Conservation (phyloP, 2,888 invertebrate species). For the Papilio gigon region DNA sequence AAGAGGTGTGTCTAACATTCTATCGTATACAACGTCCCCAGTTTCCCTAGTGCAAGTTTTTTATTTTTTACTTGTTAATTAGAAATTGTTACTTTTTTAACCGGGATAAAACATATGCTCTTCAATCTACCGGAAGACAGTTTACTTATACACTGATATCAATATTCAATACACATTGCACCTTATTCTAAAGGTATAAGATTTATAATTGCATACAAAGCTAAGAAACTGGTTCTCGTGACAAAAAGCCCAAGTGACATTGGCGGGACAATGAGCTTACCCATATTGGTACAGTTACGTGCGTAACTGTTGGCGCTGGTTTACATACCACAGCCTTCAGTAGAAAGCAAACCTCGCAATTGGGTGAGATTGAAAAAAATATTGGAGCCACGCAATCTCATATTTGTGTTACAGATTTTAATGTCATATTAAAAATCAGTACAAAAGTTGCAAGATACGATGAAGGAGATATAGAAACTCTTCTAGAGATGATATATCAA, state of each 20-base stretch:
- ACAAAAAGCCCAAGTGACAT: conserved; percentile 37
- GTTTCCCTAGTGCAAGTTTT: neutral
- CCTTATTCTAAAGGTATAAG: neutral
- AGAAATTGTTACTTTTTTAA: neutral
- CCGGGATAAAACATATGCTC: neutral
- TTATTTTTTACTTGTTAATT: neutral
- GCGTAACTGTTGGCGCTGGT: conserved; percentile 36
- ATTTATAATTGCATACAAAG: neutral
- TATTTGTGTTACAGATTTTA: neutral
- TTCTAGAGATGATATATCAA: no score
- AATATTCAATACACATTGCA: neutral
- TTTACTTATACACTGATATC: conserved; percentile 7
- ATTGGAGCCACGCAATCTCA: conserved; percentile 6
- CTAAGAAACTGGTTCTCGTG: conserved; percentile 30
- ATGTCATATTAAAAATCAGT: neutral
- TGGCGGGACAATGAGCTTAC: conserved; percentile 37
- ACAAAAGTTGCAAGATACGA: neutral
- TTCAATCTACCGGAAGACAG: conserved; percentile 22
- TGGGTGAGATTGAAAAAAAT: conserved; percentile 1
- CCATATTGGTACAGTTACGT: conserved; percentile 40
- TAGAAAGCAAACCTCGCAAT: conserved; percentile 38
- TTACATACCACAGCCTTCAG: conserved; percentile 22
- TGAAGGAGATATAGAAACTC: no score
- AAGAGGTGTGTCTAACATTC: no score
- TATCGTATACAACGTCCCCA: neutral